Evolutionary conservation across 2,797 vertebrate genomes (phyloP).

Genomic region (Allochrocebus solatus): DNA sequence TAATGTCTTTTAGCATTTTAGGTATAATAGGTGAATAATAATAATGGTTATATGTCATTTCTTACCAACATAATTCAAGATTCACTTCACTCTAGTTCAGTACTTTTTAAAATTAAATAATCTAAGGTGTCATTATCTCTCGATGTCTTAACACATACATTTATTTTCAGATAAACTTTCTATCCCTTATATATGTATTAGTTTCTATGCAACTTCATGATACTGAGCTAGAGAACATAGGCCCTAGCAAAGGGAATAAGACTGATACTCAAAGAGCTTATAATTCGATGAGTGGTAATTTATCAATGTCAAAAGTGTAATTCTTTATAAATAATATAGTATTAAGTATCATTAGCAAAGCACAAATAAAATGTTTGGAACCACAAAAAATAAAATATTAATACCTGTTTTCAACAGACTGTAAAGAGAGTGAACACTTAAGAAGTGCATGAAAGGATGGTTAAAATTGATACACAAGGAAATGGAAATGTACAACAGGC

Average conservation of each 20-base stretch:
- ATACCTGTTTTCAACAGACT: not conserved
- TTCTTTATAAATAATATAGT: not conserved
- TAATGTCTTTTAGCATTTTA: slow-evolving; percentile 51
- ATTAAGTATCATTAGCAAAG: not conserved
- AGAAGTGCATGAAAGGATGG: not conserved
- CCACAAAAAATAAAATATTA: not conserved
- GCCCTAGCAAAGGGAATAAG: not conserved
- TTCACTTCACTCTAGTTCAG: not conserved
- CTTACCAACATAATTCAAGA: slow-evolving; percentile 56
- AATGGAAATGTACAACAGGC: not conserved
- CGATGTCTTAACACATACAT: not conserved
- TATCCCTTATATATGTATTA: not conserved
- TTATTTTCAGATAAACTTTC: not conserved
- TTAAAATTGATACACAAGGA: not conserved
- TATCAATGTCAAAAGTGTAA: not conserved
- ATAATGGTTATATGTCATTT: slow-evolving; percentile 59
- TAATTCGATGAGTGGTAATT: not conserved
- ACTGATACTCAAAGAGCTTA: not conserved
- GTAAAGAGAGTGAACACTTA: not conserved
- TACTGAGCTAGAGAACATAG: no score
- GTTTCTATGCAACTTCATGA: not conserved
- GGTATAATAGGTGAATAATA: slow-evolving; percentile 66
- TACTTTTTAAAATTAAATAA: slow-evolving; percentile 43
- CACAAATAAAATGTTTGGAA: not conserved
- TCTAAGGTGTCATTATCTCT: slow-evolving; percentile 40